Evolutionary conservation across 2,797 vertebrate genomes (phyloP).

Genomic region (Accipiter superciliosus): DNA sequence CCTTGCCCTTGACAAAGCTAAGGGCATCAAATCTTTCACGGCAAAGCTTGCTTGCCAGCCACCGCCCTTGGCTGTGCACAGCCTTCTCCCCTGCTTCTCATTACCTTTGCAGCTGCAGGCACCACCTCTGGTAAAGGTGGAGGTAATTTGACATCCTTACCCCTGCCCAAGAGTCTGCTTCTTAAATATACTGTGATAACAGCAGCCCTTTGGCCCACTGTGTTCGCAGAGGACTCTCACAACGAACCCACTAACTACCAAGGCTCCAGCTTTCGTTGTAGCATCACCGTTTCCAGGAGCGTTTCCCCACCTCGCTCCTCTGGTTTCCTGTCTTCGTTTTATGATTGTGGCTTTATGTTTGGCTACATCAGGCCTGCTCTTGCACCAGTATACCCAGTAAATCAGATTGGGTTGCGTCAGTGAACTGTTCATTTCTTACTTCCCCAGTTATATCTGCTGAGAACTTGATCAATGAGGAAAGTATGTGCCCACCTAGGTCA

Average conservation of each 20-base stretch:
- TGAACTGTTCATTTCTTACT: not conserved
- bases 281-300: not conserved
- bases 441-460: not conserved
- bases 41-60: not conserved
- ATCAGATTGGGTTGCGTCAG: not conserved
- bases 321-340: not conserved
- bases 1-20: not conserved
- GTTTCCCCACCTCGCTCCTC: not conserved
- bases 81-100: not conserved
- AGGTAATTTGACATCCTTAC: not conserved
- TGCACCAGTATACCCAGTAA: not conserved
- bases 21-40: not conserved
- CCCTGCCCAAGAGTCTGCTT: not conserved
- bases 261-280: not conserved
- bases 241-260: not conserved
- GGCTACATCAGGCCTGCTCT: not conserved
- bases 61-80: not conserved
- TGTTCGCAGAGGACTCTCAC: not conserved
- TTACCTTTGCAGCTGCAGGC: not conserved
- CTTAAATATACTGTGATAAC: rapidly evolving
- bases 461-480: not conserved
- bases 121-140: not conserved
- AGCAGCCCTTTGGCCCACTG: rapidly evolving
- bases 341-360: rapidly evolving
- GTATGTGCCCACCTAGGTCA: not conserved